These are phyloP conservation scores for Acanthopleura granulata DNA, from an alignment of 2,888 invertebrate species.

Conservation along the genomic window DNA sequence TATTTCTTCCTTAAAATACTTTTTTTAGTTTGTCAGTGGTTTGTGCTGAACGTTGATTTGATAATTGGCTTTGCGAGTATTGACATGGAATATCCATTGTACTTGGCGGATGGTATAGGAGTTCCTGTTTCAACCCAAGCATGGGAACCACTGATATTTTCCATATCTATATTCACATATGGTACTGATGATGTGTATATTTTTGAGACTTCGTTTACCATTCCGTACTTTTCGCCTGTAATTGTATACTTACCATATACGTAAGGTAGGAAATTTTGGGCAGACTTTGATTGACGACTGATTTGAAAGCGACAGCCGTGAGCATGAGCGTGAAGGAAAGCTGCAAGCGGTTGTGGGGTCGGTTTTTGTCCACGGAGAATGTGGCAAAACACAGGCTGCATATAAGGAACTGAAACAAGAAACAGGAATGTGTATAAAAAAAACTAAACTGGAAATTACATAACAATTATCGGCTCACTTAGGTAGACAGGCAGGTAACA, in stretches of 20 bases:
- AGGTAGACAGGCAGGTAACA: background rate
- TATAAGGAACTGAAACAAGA: conserved; percentile 64
- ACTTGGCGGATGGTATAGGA: no score
- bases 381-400: conserved; percentile 67
- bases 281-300: conserved; percentile 67
- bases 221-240: no score
- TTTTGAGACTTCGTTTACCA: no score
- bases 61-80: no score
- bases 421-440: conserved; percentile 15
- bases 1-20: no score
- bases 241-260: conserved; percentile 6
- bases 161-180: no score
- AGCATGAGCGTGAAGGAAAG: conserved; percentile 67
- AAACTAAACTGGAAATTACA: conserved; percentile 1
- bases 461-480: background rate
- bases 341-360: conserved; percentile 66
- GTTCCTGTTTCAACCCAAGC: no score
- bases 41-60: no score
- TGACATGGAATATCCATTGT: no score
- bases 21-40: no score
- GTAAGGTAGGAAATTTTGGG: conserved; percentile 64
- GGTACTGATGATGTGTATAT: no score
- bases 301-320: conserved; percentile 69
- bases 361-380: conserved; percentile 62
- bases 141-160: no score